A percentile compares a stretch with the other conserved stretches of the same genome.
Evolutionary conservation across 2,888 invertebrate genomes (phyloP).

Genomic region (Dryobotodes eremita): DNA sequence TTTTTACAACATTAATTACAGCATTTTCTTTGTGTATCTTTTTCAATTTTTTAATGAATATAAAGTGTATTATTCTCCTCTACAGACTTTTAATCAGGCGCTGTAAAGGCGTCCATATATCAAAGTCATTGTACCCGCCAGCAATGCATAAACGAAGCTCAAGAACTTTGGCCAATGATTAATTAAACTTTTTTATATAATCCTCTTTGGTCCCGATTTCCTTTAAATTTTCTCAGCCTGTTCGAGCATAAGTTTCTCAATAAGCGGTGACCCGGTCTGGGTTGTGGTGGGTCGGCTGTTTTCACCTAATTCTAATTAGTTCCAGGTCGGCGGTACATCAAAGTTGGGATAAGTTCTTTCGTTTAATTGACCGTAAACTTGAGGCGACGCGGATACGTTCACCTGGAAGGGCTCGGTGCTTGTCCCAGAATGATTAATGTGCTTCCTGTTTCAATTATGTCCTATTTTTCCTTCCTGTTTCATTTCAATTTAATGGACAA

Average conservation of each 20-base stretch:
- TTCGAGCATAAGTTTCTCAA: constrained; percentile 72
- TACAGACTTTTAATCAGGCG: constrained; percentile 53
- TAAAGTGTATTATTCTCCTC: constrained; percentile 18
- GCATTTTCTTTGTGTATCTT: constrained; percentile 19
- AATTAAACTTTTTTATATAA: constrained; percentile 66
- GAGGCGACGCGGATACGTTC: constrained; percentile 75
- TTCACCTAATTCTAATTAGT: constrained; percentile 87
- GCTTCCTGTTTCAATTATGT: constrained; percentile 54
- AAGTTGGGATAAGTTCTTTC: constrained; percentile 84
- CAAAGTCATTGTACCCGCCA: constrained; percentile 60
- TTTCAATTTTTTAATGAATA: constrained; percentile 25
- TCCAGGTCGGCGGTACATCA: constrained; percentile 85
- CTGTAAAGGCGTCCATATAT: constrained; percentile 53
- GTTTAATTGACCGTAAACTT: constrained; percentile 86
- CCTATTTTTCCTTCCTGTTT: constrained; percentile 20
- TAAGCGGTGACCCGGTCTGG: constrained; percentile 68
- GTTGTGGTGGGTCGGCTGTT: constrained; percentile 74
- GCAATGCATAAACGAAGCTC: constrained; percentile 55
- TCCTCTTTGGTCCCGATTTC: constrained; percentile 53
- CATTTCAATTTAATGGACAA: background rate
- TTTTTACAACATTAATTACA: constrained; percentile 40
- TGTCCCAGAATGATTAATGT: constrained; percentile 68
- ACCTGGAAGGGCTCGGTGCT: constrained; percentile 73
- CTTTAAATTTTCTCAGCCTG: constrained; percentile 69
- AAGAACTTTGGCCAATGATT: constrained; percentile 58